These are phyloP conservation scores for Bombus balteatus DNA, from an alignment of 1,140 invertebrate species.

Conservation along the genomic window DNA sequence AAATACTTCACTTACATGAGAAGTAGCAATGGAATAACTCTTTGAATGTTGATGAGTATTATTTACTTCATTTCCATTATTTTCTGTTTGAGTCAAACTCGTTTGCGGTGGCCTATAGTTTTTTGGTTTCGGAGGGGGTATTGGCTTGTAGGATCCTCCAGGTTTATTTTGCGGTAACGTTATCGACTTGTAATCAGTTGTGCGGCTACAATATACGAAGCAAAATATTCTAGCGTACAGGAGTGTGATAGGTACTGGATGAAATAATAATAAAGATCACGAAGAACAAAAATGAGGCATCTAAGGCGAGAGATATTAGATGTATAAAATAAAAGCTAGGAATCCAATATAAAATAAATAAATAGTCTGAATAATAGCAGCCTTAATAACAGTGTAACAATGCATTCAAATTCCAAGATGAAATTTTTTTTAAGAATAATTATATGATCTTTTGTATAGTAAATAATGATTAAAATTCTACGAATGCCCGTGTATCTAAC, in stretches of 20 bases:
- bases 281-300: neutral
- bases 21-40: conserved; percentile 81
- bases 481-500: too few species aligned
- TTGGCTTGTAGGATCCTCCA: conserved; percentile 90
- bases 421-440: neutral
- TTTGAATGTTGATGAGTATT: conserved; percentile 81
- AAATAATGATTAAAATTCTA: neutral
- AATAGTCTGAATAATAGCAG: too few species aligned
- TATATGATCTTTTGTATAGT: neutral
- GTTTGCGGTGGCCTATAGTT: conserved; percentile 91
- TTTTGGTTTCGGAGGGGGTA: conserved; percentile 95
- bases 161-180: conserved; percentile 79
- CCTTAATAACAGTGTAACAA: neutral
- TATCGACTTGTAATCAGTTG: conserved; percentile 78
- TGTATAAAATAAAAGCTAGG: neutral
- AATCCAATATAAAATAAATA: neutral
- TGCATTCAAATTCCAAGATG: neutral
- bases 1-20: conserved; percentile 79
- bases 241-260: neutral
- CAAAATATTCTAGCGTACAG: conserved; percentile 72
- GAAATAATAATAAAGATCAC: neutral
- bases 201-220: conserved; percentile 75
- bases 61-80: conserved; percentile 70
- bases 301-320: neutral
- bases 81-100: conserved; percentile 73